A percentile compares a stretch with the other conserved stretches of the same genome.
These are phyloP conservation scores for Theretra japonica DNA, from an alignment of 2,888 invertebrate species.

Conservation along the genomic window DNA sequence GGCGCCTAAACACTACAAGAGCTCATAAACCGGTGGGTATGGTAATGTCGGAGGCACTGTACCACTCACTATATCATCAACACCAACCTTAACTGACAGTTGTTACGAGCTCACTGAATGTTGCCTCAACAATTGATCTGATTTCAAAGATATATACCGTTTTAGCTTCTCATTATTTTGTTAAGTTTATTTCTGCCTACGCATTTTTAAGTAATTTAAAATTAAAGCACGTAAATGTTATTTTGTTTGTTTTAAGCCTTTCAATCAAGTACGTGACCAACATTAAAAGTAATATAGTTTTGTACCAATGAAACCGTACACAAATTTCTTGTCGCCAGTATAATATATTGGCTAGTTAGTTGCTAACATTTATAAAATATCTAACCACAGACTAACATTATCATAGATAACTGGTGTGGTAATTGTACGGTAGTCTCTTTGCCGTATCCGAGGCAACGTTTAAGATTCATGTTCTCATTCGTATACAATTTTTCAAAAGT, in stretches of 20 bases:
- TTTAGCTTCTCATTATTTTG: background rate
- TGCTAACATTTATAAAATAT: slow-evolving; percentile 3
- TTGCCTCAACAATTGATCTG: slow-evolving; percentile 33
- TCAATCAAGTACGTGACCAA: too few species aligned
- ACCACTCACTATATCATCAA: slow-evolving; percentile 66
- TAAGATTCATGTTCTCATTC: slow-evolving; percentile 6
- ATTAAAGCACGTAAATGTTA: too few species aligned
- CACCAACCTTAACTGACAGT: slow-evolving; percentile 61
- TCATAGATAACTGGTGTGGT: background rate
- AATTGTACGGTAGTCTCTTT: background rate
- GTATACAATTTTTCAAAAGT: slow-evolving; percentile 1
- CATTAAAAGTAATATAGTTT: too few species aligned
- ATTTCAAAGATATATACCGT: slow-evolving; percentile 22
- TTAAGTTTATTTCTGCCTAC: background rate
- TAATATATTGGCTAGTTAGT: background rate
- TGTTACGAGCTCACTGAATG: slow-evolving; percentile 61
- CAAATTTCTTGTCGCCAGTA: background rate
- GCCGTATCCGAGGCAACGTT: background rate
- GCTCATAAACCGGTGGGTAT: slow-evolving; percentile 81
- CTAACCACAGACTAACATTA: background rate
- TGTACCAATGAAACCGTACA: background rate
- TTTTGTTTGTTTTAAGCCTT: too few species aligned
- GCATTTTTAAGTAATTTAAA: too few species aligned
- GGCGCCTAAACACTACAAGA: slow-evolving; percentile 81
- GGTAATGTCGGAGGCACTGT: slow-evolving; percentile 72